Evolutionary conservation across 2,888 invertebrate species (phyloP).

Genomic region (Conistra vaccinii): DNA sequence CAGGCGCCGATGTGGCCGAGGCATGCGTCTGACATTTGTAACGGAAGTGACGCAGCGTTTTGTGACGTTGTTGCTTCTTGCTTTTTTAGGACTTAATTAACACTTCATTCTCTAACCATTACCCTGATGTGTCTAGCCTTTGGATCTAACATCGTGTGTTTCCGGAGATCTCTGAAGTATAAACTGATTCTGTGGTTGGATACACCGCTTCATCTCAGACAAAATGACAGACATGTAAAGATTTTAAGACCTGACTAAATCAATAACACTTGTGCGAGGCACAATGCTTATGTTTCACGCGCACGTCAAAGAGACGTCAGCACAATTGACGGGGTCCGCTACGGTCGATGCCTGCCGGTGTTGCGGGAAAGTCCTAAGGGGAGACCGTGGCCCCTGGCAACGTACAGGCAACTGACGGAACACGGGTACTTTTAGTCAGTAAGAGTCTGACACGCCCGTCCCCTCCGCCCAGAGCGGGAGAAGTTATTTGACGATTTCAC

Average conservation of each 20-base stretch:
- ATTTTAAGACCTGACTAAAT: not conserved
- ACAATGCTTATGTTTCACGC: no score
- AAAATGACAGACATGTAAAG: not conserved
- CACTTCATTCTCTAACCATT: slow-evolving; percentile 7
- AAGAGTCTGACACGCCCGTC: no score
- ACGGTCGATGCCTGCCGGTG: no score
- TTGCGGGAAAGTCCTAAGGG: no score
- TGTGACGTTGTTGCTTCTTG: slow-evolving; percentile 11
- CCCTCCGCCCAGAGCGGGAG: no score
- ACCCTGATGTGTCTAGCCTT: not conserved
- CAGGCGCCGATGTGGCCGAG: slow-evolving; percentile 17
- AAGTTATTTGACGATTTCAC: no score
- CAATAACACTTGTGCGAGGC: no score
- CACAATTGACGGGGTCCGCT: no score
- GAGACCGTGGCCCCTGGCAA: no score
- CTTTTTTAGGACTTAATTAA: slow-evolving; percentile 44
- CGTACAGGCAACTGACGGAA: no score
- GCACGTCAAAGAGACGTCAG: no score
- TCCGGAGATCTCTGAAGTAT: not conserved
- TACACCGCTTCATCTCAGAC: not conserved
- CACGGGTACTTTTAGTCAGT: no score
- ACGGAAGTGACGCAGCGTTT: slow-evolving; percentile 47
- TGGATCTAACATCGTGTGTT: not conserved
- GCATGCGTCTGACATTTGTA: slow-evolving; percentile 43
- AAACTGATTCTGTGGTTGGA: not conserved